Evolutionary conservation across 2,888 invertebrate genomes (phyloP), one percentile per base, ranked within the genome.

Genomic region (Acronicta aceris): DNA sequence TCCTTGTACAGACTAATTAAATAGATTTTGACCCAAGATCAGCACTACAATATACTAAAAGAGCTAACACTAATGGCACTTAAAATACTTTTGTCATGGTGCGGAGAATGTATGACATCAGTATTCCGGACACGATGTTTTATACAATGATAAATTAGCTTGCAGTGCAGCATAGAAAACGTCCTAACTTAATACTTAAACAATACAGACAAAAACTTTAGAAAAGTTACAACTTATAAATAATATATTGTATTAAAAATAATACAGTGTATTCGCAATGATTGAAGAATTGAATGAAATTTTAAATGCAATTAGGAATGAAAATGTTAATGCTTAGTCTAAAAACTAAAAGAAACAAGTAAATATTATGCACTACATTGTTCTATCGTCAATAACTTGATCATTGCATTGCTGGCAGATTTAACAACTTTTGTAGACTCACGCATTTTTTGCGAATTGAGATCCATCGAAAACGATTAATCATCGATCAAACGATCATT

Each of bases 241-340:
- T 62, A 73, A 8, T 61, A 67, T 15, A 33, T 49, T 58, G 47
- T 48, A 65, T 47, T 52, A 33, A 61, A 74, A 59, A 64, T 55
- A 43, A 60, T 65, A 70, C 60, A 71, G 43, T 71, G 58, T 56
- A 27, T 59, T 55, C 40, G 47, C 45, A 65, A 55, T 65, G 64
- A 73, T 63, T 59, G 51, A 70, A 75, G 64, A 64, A 43, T 72
- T 73, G 53, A 60, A 72, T 65, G 74, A 52, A 60, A 70, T 71
- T 75, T 81, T 85, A 89, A 89, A 88, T 89, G 89, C 87, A 79
- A 76, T 73, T 76, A 82, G 89, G 89, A 89, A 89, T 89, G 89
- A 85, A 84, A 78, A 79, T 73, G 58, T 79, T 74, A 76, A 81
- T 65, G 63, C 51, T 63, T 66, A 77, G 45, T 65, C 62, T 75